Evolutionary conservation across 2,113 vertebrate genomes (phyloP).

Genomic region (Suncus etruscus): DNA sequence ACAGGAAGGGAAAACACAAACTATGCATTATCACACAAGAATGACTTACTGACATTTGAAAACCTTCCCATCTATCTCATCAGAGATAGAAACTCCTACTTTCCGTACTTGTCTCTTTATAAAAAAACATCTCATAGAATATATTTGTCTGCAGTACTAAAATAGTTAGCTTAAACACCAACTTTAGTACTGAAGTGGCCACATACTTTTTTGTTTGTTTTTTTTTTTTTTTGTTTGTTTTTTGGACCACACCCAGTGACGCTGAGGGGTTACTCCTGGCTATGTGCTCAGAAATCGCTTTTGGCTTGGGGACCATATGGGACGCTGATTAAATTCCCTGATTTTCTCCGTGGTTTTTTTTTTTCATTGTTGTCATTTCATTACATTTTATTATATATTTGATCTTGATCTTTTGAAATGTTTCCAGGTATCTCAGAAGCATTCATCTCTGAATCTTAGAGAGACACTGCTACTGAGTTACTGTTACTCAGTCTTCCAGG

Average conservation of each 20-base stretch:
- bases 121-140: background rate
- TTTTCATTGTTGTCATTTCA: background rate
- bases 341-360: background rate
- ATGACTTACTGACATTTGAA: background rate
- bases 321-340: background rate
- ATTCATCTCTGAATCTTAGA: background rate
- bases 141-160: background rate
- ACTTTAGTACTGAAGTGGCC: background rate
- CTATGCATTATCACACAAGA: background rate
- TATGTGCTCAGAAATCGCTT: no score
- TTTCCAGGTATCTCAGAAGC: background rate
- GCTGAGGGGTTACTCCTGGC: no score
- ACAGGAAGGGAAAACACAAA: no score
- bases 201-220: background rate
- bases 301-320: no score
- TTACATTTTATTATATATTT: constrained; percentile 20
- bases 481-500: no score
- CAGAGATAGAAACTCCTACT: background rate
- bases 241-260: no score
- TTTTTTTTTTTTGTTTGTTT: background rate
- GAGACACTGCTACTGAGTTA: no score
- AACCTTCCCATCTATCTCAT: background rate
- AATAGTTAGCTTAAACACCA: background rate
- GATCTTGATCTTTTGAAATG: background rate
- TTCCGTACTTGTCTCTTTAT: background rate